Percentiles rank a stretch among this genome's conserved stretches.
These are phyloP conservation scores for Pelecanoides urinatrix DNA, from an alignment of 2,113 vertebrate genomes.

Conservation along the genomic window DNA sequence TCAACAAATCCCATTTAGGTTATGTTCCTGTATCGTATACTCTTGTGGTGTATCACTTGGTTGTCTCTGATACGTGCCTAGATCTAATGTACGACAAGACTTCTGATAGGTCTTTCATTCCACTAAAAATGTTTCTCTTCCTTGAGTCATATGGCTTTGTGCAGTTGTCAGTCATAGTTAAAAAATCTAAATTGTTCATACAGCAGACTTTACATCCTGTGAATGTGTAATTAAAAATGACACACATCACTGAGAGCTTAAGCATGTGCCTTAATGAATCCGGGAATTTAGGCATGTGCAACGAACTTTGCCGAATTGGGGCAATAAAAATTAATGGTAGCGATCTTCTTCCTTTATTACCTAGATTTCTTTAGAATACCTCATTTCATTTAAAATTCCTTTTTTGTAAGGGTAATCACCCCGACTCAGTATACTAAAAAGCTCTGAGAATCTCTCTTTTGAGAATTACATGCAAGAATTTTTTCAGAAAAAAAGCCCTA, in stretches of 20 bases:
- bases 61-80: not conserved
- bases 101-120: not conserved
- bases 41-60: not conserved
- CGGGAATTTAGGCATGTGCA: not conserved
- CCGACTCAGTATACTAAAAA: not conserved
- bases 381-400: not conserved
- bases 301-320: not conserved
- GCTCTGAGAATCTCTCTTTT: not conserved
- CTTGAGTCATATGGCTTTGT: not conserved
- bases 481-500: not conserved
- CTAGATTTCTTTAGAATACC: not conserved
- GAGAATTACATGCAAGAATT: not conserved
- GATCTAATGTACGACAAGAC: not conserved
- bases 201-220: not conserved
- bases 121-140: not conserved
- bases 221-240: not conserved
- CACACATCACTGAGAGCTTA: not conserved
- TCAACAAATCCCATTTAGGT: not conserved
- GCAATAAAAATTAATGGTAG: not conserved
- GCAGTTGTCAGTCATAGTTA: not conserved
- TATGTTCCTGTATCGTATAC: accelerated
- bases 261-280: not conserved
- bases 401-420: not conserved
- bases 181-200: not conserved
- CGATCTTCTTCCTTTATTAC: not conserved